Conservation (phyloP, 2,113 vertebrate genomes). For the Ranitomeya variabilis region DNA sequence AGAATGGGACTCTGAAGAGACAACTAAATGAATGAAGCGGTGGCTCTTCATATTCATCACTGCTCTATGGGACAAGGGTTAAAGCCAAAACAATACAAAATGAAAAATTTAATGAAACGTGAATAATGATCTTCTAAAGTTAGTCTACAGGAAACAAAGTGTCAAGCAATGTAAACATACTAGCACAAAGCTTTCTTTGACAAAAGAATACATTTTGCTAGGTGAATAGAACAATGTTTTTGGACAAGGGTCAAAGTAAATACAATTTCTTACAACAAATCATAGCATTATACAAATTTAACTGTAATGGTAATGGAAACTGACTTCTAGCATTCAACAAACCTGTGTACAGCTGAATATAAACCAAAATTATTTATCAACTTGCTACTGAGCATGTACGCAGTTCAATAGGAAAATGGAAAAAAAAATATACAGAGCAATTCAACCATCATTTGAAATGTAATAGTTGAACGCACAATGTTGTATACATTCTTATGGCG, state of each 20-base stretch:
- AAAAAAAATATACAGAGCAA: neutral
- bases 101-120: no score
- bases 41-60: no score
- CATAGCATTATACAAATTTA: neutral
- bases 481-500: neutral
- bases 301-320: neutral
- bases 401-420: neutral
- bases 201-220: neutral
- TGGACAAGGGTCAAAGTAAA: neutral
- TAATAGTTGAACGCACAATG: no score
- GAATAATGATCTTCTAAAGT: neutral
- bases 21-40: no score
- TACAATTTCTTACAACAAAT: neutral
- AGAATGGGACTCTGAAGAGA: no score
- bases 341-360: neutral
- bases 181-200: neutral
- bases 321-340: neutral
- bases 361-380: neutral
- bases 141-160: slow-evolving; percentile 18
- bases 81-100: no score
- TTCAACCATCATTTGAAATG: neutral
- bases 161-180: neutral
- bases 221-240: neutral
- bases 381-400: neutral
- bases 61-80: no score